phyloP scores from a whole-genome alignment of 2,797 vertebrate species.

The Melopsittacus undulatus region DNA sequence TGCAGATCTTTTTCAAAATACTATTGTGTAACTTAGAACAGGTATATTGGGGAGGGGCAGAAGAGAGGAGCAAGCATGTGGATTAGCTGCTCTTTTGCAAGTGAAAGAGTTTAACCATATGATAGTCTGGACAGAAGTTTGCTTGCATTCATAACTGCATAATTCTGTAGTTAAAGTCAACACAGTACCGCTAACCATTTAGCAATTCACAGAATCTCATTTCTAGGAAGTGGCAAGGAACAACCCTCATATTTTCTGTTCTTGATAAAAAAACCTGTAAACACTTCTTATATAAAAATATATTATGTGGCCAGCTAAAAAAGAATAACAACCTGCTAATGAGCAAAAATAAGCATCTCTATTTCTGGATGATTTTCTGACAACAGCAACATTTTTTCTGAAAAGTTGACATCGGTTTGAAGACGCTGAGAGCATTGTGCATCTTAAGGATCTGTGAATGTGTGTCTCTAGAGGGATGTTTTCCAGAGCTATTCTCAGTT shows the following conservation, averaged over 20 bases:
- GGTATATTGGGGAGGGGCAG: background rate
- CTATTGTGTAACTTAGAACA: background rate
- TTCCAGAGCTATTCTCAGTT: background rate
- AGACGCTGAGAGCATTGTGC: background rate
- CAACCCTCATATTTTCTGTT: background rate
- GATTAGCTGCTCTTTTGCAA: background rate
- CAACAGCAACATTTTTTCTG: constrained; percentile 8
- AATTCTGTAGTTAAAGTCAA: constrained; percentile 27
- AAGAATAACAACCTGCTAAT: background rate
- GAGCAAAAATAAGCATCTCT: background rate
- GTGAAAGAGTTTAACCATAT: background rate
- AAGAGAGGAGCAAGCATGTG: background rate
- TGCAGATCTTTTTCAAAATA: background rate
- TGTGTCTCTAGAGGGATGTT: background rate
- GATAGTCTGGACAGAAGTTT: background rate
- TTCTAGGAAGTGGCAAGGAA: background rate
- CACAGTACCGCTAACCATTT: background rate
- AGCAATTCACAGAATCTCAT: background rate
- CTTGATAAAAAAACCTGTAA: background rate
- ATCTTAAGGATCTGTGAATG: background rate
- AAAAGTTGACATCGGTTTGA: constrained; percentile 4
- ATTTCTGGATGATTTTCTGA: background rate
- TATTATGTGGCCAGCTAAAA: background rate
- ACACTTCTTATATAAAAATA: background rate
- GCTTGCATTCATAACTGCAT: background rate